These are phyloP conservation scores for Noturus placidus DNA, from an alignment of 2,113 vertebrate species.

Conservation along the genomic window DNA sequence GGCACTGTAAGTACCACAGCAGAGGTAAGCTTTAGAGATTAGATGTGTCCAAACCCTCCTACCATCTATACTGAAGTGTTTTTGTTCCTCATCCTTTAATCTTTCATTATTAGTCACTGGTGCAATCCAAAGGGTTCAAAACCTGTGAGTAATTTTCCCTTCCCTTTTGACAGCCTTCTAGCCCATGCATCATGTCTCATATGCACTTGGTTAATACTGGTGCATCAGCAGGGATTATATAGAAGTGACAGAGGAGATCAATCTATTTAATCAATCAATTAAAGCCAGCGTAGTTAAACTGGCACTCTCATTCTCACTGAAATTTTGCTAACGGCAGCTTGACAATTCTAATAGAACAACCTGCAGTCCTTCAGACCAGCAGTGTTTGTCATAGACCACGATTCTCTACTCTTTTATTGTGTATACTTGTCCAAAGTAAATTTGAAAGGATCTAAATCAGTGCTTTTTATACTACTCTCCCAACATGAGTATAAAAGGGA, in stretches of 20 bases:
- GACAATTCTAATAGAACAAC: not conserved
- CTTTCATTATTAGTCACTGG: not conserved
- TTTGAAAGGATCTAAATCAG: not conserved
- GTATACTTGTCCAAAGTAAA: not conserved
- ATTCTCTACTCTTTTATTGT: not conserved
- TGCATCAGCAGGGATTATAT: slow-evolving; percentile 48
- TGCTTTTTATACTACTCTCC: not conserved
- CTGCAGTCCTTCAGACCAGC: not conserved
- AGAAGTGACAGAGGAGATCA: slow-evolving; percentile 42
- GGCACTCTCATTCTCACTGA: not conserved
- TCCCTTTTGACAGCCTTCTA: slow-evolving; percentile 32
- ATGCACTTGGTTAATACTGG: slow-evolving; percentile 38
- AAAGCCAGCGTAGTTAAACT: slow-evolving; percentile 29
- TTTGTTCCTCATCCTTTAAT: not conserved
- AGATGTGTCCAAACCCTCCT: not conserved
- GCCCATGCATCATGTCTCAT: slow-evolving; percentile 21
- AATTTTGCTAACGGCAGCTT: too few species aligned
- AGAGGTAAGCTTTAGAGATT: not conserved
- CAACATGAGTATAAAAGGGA: not conserved
- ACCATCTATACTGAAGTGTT: not conserved
- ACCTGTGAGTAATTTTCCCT: slow-evolving; percentile 24
- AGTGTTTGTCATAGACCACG: not conserved
- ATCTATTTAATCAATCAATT: slow-evolving; percentile 51
- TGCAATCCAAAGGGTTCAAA: slow-evolving; percentile 18
- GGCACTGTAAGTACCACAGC: not conserved